These are phyloP conservation scores for Frankliniella fusca DNA, from an alignment of 2,888 invertebrate species.

Conservation along the genomic window DNA sequence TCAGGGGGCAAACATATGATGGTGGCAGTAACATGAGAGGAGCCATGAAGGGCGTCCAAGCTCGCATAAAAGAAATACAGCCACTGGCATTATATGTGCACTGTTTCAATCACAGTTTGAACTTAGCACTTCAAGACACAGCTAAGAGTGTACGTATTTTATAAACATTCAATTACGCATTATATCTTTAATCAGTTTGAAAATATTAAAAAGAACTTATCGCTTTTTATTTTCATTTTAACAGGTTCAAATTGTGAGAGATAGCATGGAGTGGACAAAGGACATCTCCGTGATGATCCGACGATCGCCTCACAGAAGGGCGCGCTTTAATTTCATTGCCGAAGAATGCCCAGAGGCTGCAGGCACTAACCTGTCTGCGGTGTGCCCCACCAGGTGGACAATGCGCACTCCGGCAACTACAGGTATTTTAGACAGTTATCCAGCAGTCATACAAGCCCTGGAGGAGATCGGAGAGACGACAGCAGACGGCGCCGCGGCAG, in stretches of 20 bases:
- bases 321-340: not conserved
- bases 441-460: slow-evolving; percentile 27
- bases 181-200: not conserved
- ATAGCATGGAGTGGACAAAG: slow-evolving; percentile 28
- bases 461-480: not conserved
- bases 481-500: slow-evolving; percentile 25
- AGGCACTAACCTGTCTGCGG: slow-evolving; percentile 23
- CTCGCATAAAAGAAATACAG: not conserved
- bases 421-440: slow-evolving; percentile 23
- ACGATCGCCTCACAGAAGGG: slow-evolving; percentile 26
- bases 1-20: too few species aligned
- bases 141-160: slow-evolving; percentile 8
- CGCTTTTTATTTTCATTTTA: not conserved
- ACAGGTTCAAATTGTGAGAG: not conserved
- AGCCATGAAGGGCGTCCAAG: not conserved
- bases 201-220: not conserved
- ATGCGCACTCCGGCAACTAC: slow-evolving; percentile 22
- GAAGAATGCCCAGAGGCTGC: not conserved
- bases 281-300: slow-evolving; percentile 21
- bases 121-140: slow-evolving; percentile 29
- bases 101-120: slow-evolving; percentile 27
- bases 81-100: not conserved
- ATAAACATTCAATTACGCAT: not conserved
- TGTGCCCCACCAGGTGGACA: slow-evolving; percentile 31
- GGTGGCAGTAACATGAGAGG: not conserved